A percentile compares a stretch with the other conserved stretches of the same genome.
Conservation (phyloP, 1,140 invertebrate species). For the Leptinotarsa texana region DNA sequence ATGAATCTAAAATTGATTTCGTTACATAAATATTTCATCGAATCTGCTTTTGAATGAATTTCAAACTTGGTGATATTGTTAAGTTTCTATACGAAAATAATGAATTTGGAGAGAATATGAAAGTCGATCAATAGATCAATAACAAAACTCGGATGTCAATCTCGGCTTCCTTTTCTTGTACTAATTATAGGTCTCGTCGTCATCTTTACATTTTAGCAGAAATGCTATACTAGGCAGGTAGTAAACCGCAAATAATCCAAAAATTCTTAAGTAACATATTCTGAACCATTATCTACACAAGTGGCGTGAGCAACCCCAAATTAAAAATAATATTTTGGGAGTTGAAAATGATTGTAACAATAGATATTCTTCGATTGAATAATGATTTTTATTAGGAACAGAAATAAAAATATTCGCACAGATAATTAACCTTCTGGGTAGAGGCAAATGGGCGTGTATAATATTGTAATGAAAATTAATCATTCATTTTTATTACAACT, state of each 20-base stretch:
- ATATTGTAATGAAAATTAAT: too few relatives aligned
- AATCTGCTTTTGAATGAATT: too few relatives aligned
- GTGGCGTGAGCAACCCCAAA: background rate
- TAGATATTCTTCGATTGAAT: background rate
- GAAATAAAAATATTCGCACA: too few relatives aligned
- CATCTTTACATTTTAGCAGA: background rate
- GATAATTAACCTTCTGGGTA: too few relatives aligned
- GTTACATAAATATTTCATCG: too few relatives aligned
- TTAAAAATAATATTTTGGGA: background rate
- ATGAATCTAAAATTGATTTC: too few relatives aligned
- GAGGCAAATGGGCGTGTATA: too few relatives aligned
- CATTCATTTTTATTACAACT: too few relatives aligned
- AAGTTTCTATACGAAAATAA: background rate
- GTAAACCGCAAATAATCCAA: slow-evolving; percentile 7
- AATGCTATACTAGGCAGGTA: background rate
- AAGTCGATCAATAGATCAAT: background rate
- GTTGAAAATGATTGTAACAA: background rate
- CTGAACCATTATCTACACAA: background rate
- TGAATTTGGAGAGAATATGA: background rate
- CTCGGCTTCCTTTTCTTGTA: background rate
- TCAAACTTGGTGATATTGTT: too few relatives aligned
- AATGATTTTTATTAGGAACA: too few relatives aligned
- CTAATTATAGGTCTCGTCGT: background rate
- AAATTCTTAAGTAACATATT: slow-evolving; percentile 4
- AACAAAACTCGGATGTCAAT: background rate